phyloP scores from a whole-genome alignment of 2,888 invertebrate species.

The Abrostola tripartita region DNA sequence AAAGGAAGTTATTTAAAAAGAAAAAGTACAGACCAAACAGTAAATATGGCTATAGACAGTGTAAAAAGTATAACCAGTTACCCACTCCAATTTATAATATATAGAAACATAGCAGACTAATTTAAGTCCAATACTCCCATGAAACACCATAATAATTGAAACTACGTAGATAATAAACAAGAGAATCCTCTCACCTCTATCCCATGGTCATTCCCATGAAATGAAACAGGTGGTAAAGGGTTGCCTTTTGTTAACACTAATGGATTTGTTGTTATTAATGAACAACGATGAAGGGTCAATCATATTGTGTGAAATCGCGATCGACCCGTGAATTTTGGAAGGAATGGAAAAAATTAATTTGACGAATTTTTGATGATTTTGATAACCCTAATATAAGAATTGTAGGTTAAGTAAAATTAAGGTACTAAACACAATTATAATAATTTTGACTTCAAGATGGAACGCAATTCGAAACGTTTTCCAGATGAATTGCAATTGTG shows the following conservation, averaged over 20 bases:
- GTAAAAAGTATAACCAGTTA: too few species aligned
- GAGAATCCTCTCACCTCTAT: constrained; percentile 40
- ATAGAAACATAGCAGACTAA: constrained; percentile 7
- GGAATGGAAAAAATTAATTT: neutral
- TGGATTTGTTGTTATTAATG: constrained; percentile 44
- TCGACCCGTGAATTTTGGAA: constrained; percentile 3
- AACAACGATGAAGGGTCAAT: constrained; percentile 17
- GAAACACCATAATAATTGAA: constrained; percentile 26
- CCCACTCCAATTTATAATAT: too few species aligned
- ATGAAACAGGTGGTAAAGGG: constrained; percentile 59
- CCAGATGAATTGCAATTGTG: too few species aligned
- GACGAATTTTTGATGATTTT: neutral
- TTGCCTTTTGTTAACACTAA: constrained; percentile 29
- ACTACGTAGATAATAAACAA: constrained; percentile 26
- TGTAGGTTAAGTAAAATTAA: too few species aligned
- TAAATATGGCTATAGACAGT: too few species aligned
- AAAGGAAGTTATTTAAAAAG: too few species aligned
- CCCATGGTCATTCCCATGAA: constrained; percentile 64
- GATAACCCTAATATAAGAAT: too few species aligned
- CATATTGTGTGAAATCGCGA: constrained; percentile 47
- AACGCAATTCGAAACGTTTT: too few species aligned
- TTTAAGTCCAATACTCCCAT: constrained; percentile 24
- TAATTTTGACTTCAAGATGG: too few species aligned
- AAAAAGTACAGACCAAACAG: too few species aligned
- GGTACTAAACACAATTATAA: too few species aligned